phyloP scores from a whole-genome alignment of 2,888 invertebrate genomes.

The Dryobotodes eremita region DNA sequence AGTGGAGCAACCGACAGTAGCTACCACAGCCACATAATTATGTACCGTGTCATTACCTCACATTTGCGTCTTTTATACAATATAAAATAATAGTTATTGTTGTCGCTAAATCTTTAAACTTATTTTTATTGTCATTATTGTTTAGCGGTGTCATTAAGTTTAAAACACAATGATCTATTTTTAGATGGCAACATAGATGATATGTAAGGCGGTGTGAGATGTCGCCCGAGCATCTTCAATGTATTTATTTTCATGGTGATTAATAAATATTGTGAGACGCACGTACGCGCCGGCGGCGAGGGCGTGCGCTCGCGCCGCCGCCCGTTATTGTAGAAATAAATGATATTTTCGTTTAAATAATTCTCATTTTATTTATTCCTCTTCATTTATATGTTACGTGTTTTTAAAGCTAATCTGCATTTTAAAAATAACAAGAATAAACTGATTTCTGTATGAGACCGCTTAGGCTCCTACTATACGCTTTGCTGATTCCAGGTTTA shows the following conservation, averaged over 20 bases:
- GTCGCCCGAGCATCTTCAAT: constrained; percentile 81
- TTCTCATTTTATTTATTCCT: constrained; percentile 79
- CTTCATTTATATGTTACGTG: not conserved
- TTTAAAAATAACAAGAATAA: too few relatives aligned
- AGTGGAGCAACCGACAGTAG: constrained; percentile 76
- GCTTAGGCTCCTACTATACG: not conserved
- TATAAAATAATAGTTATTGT: constrained; percentile 85
- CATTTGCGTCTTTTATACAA: constrained; percentile 84
- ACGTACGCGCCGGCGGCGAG: constrained; percentile 80
- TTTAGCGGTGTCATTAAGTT: constrained; percentile 85
- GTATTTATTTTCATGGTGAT: constrained; percentile 88
- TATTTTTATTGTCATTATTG: constrained; percentile 85
- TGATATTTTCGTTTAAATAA: constrained; percentile 90
- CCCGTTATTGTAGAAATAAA: constrained; percentile 90
- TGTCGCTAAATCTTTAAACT: constrained; percentile 86
- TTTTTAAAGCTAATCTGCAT: not conserved
- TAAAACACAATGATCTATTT: constrained; percentile 83
- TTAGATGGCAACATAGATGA: constrained; percentile 85
- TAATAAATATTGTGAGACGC: constrained; percentile 89
- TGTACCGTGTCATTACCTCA: constrained; percentile 88
- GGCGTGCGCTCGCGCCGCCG: constrained; percentile 77
- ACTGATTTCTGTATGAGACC: too few relatives aligned
- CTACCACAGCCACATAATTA: constrained; percentile 76
- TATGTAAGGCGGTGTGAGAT: constrained; percentile 81
- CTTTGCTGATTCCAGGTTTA: not conserved